Evolutionary conservation across 2,888 invertebrate genomes (phyloP).

Genomic region (Drosophila formosana): DNA sequence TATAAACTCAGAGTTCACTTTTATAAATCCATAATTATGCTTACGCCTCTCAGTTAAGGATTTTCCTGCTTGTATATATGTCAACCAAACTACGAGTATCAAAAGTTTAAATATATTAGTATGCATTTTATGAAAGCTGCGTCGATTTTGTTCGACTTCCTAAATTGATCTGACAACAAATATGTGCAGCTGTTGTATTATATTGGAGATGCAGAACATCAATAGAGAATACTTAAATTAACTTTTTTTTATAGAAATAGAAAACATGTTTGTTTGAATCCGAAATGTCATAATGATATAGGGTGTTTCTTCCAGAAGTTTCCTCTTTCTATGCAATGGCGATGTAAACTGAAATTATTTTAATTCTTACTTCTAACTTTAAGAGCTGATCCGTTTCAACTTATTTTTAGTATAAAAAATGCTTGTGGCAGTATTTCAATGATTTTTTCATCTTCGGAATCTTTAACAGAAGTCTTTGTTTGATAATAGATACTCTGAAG

Average conservation of each 20-base stretch:
- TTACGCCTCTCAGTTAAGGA: slow-evolving; percentile 64
- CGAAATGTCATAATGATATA: slow-evolving; percentile 57
- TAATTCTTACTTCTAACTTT: too few species aligned
- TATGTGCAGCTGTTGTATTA: slow-evolving; percentile 41
- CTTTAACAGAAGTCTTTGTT: too few species aligned
- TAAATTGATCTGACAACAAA: slow-evolving; percentile 42
- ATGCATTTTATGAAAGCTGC: slow-evolving; percentile 35
- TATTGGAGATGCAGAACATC: slow-evolving; percentile 47
- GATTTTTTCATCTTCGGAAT: too few species aligned
- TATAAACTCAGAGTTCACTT: not conserved
- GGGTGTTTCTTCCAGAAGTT: slow-evolving; percentile 43
- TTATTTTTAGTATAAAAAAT: too few species aligned
- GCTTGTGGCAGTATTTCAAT: too few species aligned
- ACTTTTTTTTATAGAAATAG: slow-evolving; percentile 21
- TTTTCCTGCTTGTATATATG: slow-evolving; percentile 22
- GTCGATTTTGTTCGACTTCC: slow-evolving; percentile 38
- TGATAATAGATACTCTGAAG: too few species aligned
- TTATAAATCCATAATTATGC: not conserved
- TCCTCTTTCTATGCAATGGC: too few species aligned
- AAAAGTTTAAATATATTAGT: slow-evolving; percentile 17
- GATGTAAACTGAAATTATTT: too few species aligned
- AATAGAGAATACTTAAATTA: slow-evolving; percentile 12
- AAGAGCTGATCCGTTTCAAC: too few species aligned
- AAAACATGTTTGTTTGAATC: slow-evolving; percentile 62
- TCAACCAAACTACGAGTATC: slow-evolving; percentile 13